Conservation (phyloP, 1,140 invertebrate genomes). For the Heliconius himera region DNA sequence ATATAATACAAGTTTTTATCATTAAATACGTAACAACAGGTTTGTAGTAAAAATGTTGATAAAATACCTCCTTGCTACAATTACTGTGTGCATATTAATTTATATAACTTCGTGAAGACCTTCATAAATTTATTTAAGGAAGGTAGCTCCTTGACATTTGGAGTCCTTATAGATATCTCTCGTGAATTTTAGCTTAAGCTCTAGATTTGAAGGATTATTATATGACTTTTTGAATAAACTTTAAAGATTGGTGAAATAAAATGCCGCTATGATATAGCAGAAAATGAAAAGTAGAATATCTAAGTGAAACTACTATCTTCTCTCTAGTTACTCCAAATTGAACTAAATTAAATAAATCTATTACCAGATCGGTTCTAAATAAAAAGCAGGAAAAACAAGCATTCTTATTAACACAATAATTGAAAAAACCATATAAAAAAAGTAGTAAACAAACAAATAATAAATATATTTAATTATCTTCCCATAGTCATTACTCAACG, state of each 20-base stretch:
- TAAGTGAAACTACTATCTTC: too few species aligned
- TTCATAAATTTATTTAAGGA: neutral
- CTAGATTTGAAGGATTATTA: too few species aligned
- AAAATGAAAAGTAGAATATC: too few species aligned
- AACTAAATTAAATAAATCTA: neutral
- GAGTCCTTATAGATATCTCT: neutral
- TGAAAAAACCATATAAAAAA: neutral
- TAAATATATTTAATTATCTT: constrained; percentile 1
- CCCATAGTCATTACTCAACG: neutral
- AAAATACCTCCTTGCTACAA: neutral
- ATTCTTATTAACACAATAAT: neutral
- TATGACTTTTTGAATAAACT: too few species aligned
- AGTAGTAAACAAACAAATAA: neutral
- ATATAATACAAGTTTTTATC: too few species aligned
- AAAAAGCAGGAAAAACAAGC: too few species aligned
- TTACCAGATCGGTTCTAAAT: neutral
- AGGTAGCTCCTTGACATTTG: neutral
- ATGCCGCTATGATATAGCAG: too few species aligned
- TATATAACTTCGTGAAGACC: neutral
- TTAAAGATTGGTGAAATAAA: too few species aligned
- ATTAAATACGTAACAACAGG: neutral
- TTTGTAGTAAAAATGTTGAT: neutral
- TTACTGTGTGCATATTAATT: neutral
- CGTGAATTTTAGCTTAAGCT: neutral
- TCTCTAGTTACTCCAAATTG: too few species aligned